phyloP scores from a whole-genome alignment of 2,113 vertebrate species.

The Xyliphius kryptos region DNA sequence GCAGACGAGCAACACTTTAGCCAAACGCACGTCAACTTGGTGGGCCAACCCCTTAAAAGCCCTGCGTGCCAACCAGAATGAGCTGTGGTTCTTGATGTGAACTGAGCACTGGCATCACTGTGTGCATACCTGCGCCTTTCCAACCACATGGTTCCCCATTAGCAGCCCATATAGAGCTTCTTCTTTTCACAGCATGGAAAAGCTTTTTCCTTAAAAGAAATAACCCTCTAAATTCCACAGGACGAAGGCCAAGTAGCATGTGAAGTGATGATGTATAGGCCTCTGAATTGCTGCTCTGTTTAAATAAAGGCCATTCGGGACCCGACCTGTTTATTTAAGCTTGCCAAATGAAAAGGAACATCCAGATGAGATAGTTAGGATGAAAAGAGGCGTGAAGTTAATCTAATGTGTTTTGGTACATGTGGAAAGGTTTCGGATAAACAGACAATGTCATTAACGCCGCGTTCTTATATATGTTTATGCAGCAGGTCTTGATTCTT shows the following conservation, averaged over 20 bases:
- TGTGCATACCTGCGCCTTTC: conserved; percentile 18
- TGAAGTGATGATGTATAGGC: conserved; percentile 27
- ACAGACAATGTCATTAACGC: neutral
- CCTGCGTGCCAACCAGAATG: conserved; percentile 14
- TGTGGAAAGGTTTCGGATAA: neutral
- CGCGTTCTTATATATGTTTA: conserved; percentile 3
- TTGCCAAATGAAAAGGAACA: neutral
- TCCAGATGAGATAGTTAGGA: neutral
- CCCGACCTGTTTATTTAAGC: conserved; percentile 25
- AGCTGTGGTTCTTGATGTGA: conserved; percentile 3
- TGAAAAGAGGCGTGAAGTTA: neutral
- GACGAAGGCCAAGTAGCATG: conserved; percentile 6
- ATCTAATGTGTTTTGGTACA: conserved; percentile 4
- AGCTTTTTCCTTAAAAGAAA: too few relatives aligned
- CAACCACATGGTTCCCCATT: conserved; percentile 15
- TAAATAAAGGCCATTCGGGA: conserved; percentile 22
- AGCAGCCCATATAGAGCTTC: conserved; percentile 16
- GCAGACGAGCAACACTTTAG: neutral
- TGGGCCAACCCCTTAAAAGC: neutral
- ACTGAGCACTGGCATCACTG: neutral
- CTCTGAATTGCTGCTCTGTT: conserved; percentile 19
- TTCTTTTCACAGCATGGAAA: conserved; percentile 30
- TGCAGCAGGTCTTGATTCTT: neutral
- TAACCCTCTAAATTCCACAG: conserved; percentile 16
- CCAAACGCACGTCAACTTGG: neutral